phyloP scores from a whole-genome alignment of 2,797 vertebrate species.

The Rhadinocentrus ornatus region DNA sequence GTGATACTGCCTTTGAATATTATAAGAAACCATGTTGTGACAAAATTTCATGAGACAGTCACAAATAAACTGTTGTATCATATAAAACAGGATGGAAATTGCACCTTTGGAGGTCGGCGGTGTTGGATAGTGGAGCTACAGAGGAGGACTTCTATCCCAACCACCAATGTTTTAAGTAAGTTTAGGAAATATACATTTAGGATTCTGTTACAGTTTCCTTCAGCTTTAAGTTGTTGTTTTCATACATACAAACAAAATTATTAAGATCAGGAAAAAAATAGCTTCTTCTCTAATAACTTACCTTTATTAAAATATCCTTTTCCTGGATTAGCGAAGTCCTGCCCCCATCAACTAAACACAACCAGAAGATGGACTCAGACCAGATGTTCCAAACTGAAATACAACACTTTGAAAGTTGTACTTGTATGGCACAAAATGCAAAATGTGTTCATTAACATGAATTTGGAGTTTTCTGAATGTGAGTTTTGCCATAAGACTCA shows the following conservation, averaged over 20 bases:
- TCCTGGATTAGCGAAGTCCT: not conserved
- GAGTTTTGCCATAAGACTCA: not conserved
- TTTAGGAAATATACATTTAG: not conserved
- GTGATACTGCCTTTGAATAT: no score
- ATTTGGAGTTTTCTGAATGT: not conserved
- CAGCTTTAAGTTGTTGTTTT: not conserved
- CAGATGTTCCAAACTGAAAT: not conserved
- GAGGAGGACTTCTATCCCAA: not conserved
- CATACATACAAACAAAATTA: not conserved
- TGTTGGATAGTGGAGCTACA: not conserved
- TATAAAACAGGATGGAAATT: not conserved
- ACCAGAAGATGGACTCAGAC: not conserved
- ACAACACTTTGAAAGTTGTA: not conserved
- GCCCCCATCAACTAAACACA: not conserved
- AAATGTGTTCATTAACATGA: not conserved
- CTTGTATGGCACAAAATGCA: not conserved
- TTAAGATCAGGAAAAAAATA: not conserved
- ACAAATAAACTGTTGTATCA: not conserved
- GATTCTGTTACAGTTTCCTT: not conserved
- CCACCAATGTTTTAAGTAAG: not conserved
- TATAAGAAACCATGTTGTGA: not conserved
- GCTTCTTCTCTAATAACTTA: not conserved
- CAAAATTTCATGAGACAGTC: not conserved
- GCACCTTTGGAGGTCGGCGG: no score
- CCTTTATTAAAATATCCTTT: not conserved